Evolutionary conservation across 2,797 vertebrate genomes (phyloP).

Genomic region (Gallinago nigripennis): DNA sequence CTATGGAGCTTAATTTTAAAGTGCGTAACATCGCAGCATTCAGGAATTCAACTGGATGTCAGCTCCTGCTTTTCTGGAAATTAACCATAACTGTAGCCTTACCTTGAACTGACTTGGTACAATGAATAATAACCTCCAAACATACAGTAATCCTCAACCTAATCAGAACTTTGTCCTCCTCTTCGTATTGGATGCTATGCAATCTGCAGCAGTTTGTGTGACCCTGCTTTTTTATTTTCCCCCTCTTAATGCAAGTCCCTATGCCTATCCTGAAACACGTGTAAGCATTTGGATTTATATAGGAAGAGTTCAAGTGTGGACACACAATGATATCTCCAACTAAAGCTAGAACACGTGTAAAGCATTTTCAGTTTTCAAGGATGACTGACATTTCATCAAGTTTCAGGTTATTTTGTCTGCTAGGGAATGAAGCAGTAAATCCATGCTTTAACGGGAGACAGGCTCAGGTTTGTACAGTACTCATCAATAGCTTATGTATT

Average conservation of each 20-base stretch:
- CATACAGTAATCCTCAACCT: background rate
- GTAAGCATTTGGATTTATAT: background rate
- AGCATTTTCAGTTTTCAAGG: background rate
- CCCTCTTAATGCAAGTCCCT: background rate
- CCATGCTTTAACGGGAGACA: background rate
- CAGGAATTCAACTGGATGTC: background rate
- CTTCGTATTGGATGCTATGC: fast-evolving
- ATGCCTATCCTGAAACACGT: background rate
- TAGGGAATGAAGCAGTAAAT: background rate
- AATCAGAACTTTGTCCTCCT: background rate
- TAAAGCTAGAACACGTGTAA: background rate
- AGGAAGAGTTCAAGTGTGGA: background rate
- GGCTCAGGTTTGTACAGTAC: background rate
- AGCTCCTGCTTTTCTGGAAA: background rate
- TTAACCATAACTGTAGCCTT: background rate
- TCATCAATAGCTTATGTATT: background rate
- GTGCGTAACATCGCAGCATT: background rate
- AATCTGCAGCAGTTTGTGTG: background rate
- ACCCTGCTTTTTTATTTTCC: background rate
- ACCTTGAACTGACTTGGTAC: background rate
- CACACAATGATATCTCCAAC: background rate
- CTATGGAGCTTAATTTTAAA: background rate
- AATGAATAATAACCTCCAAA: background rate
- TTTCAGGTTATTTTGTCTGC: background rate
- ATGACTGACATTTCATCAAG: background rate